phyloP scores from a whole-genome alignment of 2,797 vertebrate genomes.

The Peromyscus aztecus region DNA sequence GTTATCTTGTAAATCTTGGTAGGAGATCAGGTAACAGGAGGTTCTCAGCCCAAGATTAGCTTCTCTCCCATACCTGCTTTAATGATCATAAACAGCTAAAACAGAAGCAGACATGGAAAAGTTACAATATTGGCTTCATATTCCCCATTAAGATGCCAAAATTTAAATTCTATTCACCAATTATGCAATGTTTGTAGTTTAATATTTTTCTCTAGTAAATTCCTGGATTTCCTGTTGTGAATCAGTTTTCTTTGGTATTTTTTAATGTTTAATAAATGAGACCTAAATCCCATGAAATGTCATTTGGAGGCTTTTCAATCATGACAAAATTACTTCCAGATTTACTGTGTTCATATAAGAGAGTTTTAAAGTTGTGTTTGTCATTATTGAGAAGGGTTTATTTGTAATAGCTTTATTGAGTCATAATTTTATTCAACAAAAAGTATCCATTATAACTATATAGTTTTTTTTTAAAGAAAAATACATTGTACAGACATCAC shows the following conservation, averaged over 20 bases:
- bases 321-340: slow-evolving; percentile 67
- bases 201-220: slow-evolving; percentile 59
- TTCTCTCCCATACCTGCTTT: not conserved
- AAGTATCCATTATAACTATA: not conserved
- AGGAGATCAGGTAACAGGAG: not conserved
- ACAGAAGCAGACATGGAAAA: not conserved
- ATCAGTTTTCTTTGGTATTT: slow-evolving; percentile 44
- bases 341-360: not conserved
- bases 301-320: slow-evolving; percentile 61
- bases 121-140: not conserved
- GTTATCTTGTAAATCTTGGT: slow-evolving; percentile 49
- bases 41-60: slow-evolving; percentile 29
- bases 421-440: slow-evolving; percentile 54
- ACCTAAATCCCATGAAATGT: slow-evolving; percentile 37
- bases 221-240: slow-evolving; percentile 47
- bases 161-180: slow-evolving; percentile 54
- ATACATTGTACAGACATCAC: not conserved
- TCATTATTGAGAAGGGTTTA: slow-evolving; percentile 35
- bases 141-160: slow-evolving; percentile 30
- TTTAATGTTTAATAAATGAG: slow-evolving; percentile 51
- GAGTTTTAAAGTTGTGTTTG: slow-evolving; percentile 40
- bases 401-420: slow-evolving; percentile 32
- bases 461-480: not conserved
- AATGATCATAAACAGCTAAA: slow-evolving; percentile 15
- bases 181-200: slow-evolving; percentile 40